Evolutionary conservation across 2,797 vertebrate species (phyloP).

Genomic region (Ctenopoma kingsleyae): DNA sequence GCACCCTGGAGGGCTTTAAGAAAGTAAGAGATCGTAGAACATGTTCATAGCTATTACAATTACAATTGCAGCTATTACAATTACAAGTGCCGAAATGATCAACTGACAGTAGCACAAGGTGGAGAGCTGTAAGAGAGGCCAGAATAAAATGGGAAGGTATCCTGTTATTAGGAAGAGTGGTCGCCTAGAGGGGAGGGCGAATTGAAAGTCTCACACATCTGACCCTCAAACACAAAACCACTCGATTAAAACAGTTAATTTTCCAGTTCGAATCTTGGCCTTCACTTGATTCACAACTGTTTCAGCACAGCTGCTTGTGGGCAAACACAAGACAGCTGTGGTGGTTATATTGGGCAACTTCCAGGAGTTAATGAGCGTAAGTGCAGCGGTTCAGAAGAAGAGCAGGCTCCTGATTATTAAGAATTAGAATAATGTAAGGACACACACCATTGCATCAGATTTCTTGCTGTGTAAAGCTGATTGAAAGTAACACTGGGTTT

Average conservation of each 20-base stretch:
- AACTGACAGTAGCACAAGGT: slow-evolving; percentile 8
- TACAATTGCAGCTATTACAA: no score
- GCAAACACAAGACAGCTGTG: neutral
- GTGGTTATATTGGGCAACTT: neutral
- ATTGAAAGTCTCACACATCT: slow-evolving; percentile 21
- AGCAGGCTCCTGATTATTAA: no score
- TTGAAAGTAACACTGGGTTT: slow-evolving; percentile 1
- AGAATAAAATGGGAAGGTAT: slow-evolving; percentile 18
- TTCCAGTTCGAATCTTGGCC: slow-evolving; percentile 6
- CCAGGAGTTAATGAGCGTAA: slow-evolving; percentile 13
- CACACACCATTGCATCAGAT: neutral
- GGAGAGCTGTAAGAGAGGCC: slow-evolving; percentile 17
- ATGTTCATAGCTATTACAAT: neutral
- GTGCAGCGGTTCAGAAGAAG: slow-evolving; percentile 4
- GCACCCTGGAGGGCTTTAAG: slow-evolving; percentile 95
- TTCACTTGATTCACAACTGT: neutral
- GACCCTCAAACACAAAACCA: neutral
- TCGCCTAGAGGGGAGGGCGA: slow-evolving; percentile 10
- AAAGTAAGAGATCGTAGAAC: slow-evolving; percentile 83
- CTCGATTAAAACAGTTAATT: neutral
- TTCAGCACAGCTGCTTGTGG: slow-evolving; percentile 18
- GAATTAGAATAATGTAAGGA: neutral
- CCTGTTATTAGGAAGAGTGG: slow-evolving; percentile 34
- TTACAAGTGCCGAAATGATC: slow-evolving; percentile 13
- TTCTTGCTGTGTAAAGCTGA: neutral